phyloP scores from a whole-genome alignment of 2,888 invertebrate genomes.

The Sicus ferrugineus region DNA sequence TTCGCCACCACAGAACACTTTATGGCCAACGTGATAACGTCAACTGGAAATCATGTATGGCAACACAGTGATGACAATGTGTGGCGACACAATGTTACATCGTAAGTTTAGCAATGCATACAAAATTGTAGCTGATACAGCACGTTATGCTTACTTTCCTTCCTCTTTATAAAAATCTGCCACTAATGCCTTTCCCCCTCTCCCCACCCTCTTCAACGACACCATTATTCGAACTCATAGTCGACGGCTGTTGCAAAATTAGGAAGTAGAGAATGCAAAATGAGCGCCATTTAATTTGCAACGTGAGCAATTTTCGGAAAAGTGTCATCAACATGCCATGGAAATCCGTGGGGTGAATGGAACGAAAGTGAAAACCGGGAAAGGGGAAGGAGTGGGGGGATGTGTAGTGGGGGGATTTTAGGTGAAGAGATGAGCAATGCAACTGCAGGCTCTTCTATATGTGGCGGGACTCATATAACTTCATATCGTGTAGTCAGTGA shows the following conservation, averaged over 20 bases:
- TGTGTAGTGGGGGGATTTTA: no score
- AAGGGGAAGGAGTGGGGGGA: no score
- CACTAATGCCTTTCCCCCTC: no score
- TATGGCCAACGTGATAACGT: no score
- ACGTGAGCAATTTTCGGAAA: slow-evolving; percentile 33
- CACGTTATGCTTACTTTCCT: neutral
- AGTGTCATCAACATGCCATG: no score
- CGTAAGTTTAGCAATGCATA: neutral
- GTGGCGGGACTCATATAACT: neutral
- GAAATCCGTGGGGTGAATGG: no score
- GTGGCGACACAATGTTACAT: neutral
- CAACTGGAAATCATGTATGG: no score
- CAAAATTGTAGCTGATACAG: neutral
- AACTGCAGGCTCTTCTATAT: neutral
- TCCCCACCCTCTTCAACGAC: neutral
- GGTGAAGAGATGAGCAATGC: neutral
- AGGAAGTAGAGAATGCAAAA: neutral
- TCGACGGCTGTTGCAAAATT: neutral
- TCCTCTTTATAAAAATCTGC: no score
- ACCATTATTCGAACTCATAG: neutral
- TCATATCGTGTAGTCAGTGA: neutral
- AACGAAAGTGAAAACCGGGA: no score
- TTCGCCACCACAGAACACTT: no score
- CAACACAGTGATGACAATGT: no score
- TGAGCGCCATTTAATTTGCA: slow-evolving; percentile 50